These are phyloP conservation scores for Peromyscus nudipes DNA, from an alignment of 2,797 vertebrate genomes.

Conservation along the genomic window DNA sequence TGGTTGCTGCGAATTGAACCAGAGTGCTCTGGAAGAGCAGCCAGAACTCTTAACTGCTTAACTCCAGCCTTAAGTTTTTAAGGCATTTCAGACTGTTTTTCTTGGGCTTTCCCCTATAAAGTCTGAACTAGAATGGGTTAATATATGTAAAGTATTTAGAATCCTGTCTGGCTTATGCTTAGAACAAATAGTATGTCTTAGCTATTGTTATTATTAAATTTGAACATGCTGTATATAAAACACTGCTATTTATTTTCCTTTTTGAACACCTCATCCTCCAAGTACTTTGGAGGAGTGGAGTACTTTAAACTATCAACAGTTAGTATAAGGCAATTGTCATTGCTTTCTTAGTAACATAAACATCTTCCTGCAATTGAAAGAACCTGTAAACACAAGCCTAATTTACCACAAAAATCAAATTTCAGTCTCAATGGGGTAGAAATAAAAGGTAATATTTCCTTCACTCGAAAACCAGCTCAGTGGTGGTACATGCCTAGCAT, in stretches of 20 bases:
- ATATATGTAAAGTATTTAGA: constrained; percentile 31
- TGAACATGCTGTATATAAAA: not conserved
- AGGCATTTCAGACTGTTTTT: constrained; percentile 37
- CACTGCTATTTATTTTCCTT: constrained; percentile 30
- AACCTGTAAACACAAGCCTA: constrained; percentile 23
- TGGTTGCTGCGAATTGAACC: too few species aligned
- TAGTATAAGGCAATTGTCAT: not conserved
- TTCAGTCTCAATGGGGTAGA: constrained; percentile 4
- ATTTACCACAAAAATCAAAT: constrained; percentile 55
- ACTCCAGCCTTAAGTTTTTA: not conserved
- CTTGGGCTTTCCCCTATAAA: not conserved
- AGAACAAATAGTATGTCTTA: constrained; percentile 11
- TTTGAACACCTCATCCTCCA: constrained; percentile 46
- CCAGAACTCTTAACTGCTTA: too few species aligned
- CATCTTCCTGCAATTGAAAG: constrained; percentile 12
- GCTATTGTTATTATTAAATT: constrained; percentile 51
- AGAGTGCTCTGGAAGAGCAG: too few species aligned
- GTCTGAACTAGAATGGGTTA: not conserved
- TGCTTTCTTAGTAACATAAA: constrained; percentile 16
- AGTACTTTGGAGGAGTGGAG: not conserved
- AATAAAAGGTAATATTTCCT: constrained; percentile 17
- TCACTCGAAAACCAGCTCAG: not conserved
- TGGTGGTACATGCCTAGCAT: too few species aligned
- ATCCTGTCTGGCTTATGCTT: not conserved
- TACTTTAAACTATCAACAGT: constrained; percentile 21